Percentiles rank a stretch among this genome's conserved stretches.
Conservation (phyloP, 2,888 invertebrate species). For the Cantharis lateralis region DNA sequence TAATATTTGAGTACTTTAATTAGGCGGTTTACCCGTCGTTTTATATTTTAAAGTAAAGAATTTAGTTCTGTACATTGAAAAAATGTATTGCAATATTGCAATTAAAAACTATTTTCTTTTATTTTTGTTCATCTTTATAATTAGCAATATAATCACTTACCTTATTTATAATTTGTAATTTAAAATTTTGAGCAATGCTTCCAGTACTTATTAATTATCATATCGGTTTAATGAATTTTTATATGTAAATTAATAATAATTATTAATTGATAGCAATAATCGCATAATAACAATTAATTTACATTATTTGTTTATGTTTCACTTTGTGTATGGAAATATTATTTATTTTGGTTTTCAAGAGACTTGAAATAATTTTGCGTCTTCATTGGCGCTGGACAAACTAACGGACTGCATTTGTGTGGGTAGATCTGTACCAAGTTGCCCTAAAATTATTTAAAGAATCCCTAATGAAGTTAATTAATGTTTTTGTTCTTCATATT, state of each 20-base stretch:
- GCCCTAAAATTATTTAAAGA: too few relatives aligned
- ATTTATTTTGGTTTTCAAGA: neutral
- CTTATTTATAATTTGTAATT: neutral
- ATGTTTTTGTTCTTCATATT: too few relatives aligned
- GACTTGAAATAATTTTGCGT: too few relatives aligned
- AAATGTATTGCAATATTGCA: neutral
- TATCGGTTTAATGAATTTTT: neutral
- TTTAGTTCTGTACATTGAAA: too few relatives aligned
- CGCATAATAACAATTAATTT: neutral
- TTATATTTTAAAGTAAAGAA: too few relatives aligned
- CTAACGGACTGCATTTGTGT: too few relatives aligned
- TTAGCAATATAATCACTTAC: neutral
- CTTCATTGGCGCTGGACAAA: too few relatives aligned
- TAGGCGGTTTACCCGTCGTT: too few relatives aligned
- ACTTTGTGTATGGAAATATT: neutral
- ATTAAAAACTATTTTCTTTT: neutral
- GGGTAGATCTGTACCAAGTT: too few relatives aligned
- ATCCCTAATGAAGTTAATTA: too few relatives aligned
- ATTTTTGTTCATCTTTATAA: neutral
- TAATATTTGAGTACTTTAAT: too few relatives aligned
- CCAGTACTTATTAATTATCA: neutral
- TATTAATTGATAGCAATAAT: neutral
- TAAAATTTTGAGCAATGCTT: neutral
- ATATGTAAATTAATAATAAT: neutral
- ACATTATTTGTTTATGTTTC: neutral